Percentiles rank a stretch among this genome's conserved stretches.
phyloP scores from a whole-genome alignment of 2,113 vertebrate species.

The Atractosteus spatula region DNA sequence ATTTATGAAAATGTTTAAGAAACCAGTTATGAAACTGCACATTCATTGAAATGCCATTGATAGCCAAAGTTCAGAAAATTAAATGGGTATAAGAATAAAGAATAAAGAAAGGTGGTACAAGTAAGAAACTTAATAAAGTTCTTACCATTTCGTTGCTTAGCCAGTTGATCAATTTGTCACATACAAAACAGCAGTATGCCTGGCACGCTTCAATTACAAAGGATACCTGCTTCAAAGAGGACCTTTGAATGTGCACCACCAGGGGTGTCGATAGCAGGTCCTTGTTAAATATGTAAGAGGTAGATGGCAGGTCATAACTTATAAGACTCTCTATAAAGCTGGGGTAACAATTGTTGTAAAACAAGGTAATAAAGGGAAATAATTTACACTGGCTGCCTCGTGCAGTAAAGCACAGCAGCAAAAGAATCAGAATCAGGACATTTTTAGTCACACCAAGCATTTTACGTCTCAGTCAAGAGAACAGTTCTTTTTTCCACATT shows the following conservation, averaged over 20 bases:
- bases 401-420: background rate
- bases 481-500: no score
- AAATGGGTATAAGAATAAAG: background rate
- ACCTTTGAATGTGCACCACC: background rate
- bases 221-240: conserved; percentile 1
- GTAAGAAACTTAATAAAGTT: no score
- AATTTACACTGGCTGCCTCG: background rate
- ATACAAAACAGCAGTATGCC: background rate
- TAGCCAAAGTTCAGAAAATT: no score
- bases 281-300: conserved; percentile 8
- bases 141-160: background rate
- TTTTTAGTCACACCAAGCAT: no score
- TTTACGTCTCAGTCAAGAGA: no score
- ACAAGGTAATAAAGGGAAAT: background rate
- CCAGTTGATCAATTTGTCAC: background rate
- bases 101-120: background rate
- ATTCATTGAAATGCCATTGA: no score
- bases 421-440: no score
- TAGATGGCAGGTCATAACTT: conserved; percentile 14
- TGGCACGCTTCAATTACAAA: conserved; percentile 16
- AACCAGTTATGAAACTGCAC: no score
- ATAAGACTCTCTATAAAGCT: background rate
- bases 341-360: conserved; percentile 15
- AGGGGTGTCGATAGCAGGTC: background rate
- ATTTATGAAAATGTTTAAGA: conserved; percentile 39